These are phyloP conservation scores for Caranx ignobilis DNA, from an alignment of 2,113 vertebrate genomes.

Conservation along the genomic window DNA sequence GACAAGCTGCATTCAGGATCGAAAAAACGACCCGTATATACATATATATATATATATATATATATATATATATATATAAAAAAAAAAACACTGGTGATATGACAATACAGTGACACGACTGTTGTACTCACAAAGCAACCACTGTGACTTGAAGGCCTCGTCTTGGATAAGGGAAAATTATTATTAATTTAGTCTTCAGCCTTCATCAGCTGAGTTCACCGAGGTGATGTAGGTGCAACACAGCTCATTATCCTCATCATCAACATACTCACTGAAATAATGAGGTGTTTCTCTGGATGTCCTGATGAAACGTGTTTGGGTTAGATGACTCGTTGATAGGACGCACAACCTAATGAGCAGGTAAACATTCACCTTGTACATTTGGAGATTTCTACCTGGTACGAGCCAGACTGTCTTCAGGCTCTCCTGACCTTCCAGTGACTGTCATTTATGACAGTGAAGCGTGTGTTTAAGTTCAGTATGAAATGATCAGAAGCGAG, in stretches of 20 bases:
- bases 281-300: background rate
- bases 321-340: no score
- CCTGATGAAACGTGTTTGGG: no score
- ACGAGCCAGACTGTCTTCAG: background rate
- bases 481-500: background rate
- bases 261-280: no score
- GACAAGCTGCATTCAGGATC: constrained; percentile 16
- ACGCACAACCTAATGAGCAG: no score
- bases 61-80: no score
- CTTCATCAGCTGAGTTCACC: background rate
- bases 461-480: background rate
- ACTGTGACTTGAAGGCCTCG: background rate
- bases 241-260: background rate
- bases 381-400: background rate
- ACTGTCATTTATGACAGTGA: background rate
- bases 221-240: background rate
- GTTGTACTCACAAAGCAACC: no score
- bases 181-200: background rate
- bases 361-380: background rate
- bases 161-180: background rate
- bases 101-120: no score
- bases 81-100: no score
- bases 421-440: background rate
- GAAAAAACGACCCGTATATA: constrained; percentile 6
- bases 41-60: no score